phyloP scores from a whole-genome alignment of 2,888 invertebrate species.

The Miltochrista miniata region DNA sequence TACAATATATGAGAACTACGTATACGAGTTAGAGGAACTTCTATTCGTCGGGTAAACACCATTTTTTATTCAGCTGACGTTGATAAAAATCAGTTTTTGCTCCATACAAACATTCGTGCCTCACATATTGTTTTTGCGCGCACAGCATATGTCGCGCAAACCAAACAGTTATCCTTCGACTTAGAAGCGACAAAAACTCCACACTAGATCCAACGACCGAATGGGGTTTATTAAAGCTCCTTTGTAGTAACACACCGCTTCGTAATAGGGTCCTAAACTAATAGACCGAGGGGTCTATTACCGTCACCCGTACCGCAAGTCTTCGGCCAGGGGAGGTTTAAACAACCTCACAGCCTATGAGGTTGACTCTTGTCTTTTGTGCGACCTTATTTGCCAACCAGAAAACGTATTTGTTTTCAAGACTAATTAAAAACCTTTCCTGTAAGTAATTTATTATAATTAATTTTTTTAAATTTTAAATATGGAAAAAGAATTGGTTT shows the following conservation, averaged over 20 bases:
- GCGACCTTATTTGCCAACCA: conserved; percentile 56
- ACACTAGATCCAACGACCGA: conserved; percentile 45
- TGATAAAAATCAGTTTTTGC: conserved; percentile 66
- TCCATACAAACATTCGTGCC: conserved; percentile 45
- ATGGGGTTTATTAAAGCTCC: conserved; percentile 66
- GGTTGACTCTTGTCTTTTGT: conserved; percentile 63
- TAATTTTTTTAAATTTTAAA: conserved; percentile 39
- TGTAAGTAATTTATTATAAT: conserved; percentile 49
- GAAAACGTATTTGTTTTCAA: conserved; percentile 55
- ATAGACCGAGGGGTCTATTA: conserved; percentile 63
- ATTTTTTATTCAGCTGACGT: conserved; percentile 47
- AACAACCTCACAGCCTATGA: conserved; percentile 51
- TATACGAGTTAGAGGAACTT: conserved; percentile 22
- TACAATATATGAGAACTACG: conserved; percentile 14
- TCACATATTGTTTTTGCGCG: conserved; percentile 59
- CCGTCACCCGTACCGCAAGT: conserved; percentile 42
- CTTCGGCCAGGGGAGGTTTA: conserved; percentile 59
- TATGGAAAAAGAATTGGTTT: no score
- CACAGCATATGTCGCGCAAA: conserved; percentile 53
- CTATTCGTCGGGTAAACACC: conserved; percentile 31
- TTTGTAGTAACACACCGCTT: conserved; percentile 65
- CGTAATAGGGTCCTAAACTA: conserved; percentile 79
- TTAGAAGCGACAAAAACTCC: conserved; percentile 54
- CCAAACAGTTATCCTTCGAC: conserved; percentile 66
- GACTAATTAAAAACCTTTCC: conserved; percentile 63